Evolutionary conservation across 2,797 vertebrate species (phyloP), one percentile per base, ranked within the genome.

Genomic region (Pangasius krempfi): DNA sequence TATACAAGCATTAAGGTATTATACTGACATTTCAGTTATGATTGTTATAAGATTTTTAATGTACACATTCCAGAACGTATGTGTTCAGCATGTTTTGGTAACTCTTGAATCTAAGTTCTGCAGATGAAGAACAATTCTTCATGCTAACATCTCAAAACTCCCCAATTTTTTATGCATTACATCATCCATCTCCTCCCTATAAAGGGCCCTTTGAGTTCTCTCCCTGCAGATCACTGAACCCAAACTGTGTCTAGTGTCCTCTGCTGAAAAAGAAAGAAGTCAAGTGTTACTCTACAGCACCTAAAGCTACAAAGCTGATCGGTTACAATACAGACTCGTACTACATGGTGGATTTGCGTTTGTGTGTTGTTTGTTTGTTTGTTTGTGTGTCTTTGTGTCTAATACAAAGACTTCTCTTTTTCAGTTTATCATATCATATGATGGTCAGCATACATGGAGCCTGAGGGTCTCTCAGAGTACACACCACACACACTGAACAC

Each of bases 321-420:
- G 16, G 2, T 79, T 68, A 44, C 12, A 75, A 52, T 54, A 52
- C 44, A 20, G n/a, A 30, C 13, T 30, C n/a, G 27, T 25, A 73
- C 37, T 80, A 52, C 79, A 50, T n/a, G 44, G 27, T 85, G 50
- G 33, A 37, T 64, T 33, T 68, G 33, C 52, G 22, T 20, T 9
- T 83, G 50, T 56, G 52, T 56, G 75, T 40, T 40, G 40, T 40
- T 58, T 76, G 54, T 54, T 22, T 58, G 16, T 66, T 66, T 86
- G 81, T 87, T 47, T 27, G 73, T 25, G 47, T n/a, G 75, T n/a
- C 13, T 18, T 14, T 33, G 3, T 80, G 81, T 81, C 30, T 47
- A 33, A 82, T 33, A 96, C 93, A 95, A 95, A 95, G 93, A 93
- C 79, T 80, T 91, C 90, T 91, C 88, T 94, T 91, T 91, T 90